Evolutionary conservation across 2,797 vertebrate genomes (phyloP).

Genomic region (Hypotaenidia philippensis): DNA sequence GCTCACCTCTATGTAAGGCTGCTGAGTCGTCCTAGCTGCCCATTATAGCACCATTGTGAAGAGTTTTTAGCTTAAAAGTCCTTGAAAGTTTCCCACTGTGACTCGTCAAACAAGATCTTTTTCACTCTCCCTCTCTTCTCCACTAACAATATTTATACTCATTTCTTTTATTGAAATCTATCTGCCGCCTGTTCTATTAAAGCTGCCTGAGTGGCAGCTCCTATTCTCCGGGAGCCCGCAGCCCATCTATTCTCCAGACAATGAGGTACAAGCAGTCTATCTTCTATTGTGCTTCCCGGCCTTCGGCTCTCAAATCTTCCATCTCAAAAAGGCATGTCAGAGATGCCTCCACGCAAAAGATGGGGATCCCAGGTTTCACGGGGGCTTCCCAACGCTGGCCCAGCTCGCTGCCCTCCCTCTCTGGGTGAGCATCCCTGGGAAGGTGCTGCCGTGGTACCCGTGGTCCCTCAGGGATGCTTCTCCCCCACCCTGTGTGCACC

Average conservation of each 20-base stretch:
- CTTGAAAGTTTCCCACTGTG: slow-evolving; percentile 73
- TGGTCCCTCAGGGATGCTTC: background rate
- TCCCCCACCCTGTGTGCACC: fast-evolving
- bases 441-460: background rate
- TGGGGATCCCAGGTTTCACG: background rate
- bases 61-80: slow-evolving; percentile 63
- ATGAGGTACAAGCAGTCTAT: slow-evolving; percentile 60
- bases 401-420: background rate
- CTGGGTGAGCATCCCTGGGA: fast-evolving
- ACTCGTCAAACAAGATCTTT: slow-evolving; percentile 66
- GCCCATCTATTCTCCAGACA: slow-evolving; percentile 84
- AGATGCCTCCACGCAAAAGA: background rate
- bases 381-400: background rate
- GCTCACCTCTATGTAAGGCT: fast-evolving
- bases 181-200: slow-evolving; percentile 74
- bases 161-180: slow-evolving; percentile 81
- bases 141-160: slow-evolving; percentile 81
- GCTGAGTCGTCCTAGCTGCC: background rate
- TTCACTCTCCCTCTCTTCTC: slow-evolving; percentile 66
- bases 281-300: slow-evolving; percentile 51
- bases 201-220: slow-evolving; percentile 75
- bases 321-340: slow-evolving; percentile 45
- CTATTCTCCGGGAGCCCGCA: slow-evolving; percentile 80
- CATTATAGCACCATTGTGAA: slow-evolving; percentile 22
- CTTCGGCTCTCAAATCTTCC: slow-evolving; percentile 53